These are phyloP conservation scores for Manduca sexta DNA, from an alignment of 1,140 invertebrate species.

Conservation along the genomic window DNA sequence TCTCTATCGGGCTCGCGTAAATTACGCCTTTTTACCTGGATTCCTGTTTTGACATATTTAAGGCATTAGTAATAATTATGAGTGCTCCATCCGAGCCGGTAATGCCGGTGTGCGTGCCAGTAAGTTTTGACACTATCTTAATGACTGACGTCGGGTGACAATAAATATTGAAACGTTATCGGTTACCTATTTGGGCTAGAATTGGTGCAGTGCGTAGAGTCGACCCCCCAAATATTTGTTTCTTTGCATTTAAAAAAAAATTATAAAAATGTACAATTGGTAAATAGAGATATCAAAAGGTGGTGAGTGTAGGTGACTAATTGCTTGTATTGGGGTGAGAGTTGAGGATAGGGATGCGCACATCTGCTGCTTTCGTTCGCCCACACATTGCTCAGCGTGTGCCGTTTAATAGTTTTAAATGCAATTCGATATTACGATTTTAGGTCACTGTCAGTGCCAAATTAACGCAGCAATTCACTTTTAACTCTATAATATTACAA, in stretches of 20 bases:
- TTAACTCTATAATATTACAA: too few relatives aligned
- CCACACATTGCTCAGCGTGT: constrained; percentile 48
- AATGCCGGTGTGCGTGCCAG: constrained; percentile 49
- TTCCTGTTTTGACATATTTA: constrained; percentile 74
- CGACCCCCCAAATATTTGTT: constrained; percentile 53
- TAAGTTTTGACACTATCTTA: constrained; percentile 72
- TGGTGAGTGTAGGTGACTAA: constrained; percentile 38
- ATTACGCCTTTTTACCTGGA: constrained; percentile 73
- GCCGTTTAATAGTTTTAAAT: constrained; percentile 58
- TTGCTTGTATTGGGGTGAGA: constrained; percentile 42
- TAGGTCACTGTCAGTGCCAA: constrained; percentile 43
- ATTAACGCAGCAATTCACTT: too few relatives aligned
- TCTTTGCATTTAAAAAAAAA: constrained; percentile 7
- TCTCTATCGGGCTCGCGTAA: constrained; percentile 71
- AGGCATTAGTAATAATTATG: constrained; percentile 74
- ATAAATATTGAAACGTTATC: constrained; percentile 71
- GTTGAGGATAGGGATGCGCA: constrained; percentile 51
- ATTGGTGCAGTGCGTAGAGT: constrained; percentile 26
- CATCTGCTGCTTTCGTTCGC: constrained; percentile 63
- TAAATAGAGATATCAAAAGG: not conserved
- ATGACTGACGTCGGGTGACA: constrained; percentile 67
- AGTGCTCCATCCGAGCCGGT: constrained; percentile 50
- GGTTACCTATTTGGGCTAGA: constrained; percentile 42
- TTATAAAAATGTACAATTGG: not conserved
- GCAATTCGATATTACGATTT: constrained; percentile 57